These are phyloP conservation scores for Platyscapa corneri DNA, from an alignment of 1,140 invertebrate species.

Conservation along the genomic window DNA sequence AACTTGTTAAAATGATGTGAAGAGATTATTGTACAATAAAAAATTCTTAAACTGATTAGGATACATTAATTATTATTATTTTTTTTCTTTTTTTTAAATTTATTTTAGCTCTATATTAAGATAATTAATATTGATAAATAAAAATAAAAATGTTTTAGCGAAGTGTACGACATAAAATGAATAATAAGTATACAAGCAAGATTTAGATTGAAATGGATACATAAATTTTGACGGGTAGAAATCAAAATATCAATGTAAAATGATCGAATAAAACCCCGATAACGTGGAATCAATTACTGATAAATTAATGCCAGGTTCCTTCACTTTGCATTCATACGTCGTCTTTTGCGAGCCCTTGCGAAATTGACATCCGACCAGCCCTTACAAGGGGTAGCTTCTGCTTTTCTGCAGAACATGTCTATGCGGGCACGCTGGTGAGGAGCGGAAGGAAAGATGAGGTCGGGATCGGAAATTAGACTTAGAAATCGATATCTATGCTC, in stretches of 20 bases:
- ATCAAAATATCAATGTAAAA: not conserved
- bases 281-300: conserved; percentile 40
- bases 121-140: too few species aligned
- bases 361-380: not conserved
- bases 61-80: too few species aligned
- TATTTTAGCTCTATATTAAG: too few species aligned
- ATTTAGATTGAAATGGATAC: too few species aligned
- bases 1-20: too few species aligned
- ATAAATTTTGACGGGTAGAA: too few species aligned
- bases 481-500: conserved; percentile 32
- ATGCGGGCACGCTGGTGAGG: not conserved
- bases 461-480: conserved; percentile 31
- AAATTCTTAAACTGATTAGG: too few species aligned
- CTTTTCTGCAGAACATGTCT: not conserved
- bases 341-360: not conserved
- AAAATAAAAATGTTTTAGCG: too few species aligned
- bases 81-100: too few species aligned
- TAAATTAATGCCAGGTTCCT: conserved; percentile 38
- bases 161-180: too few species aligned
- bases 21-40: too few species aligned
- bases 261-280: not conserved
- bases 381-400: not conserved
- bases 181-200: too few species aligned
- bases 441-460: not conserved
- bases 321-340: not conserved